Conservation (phyloP, 2,797 vertebrate genomes). For the Sebastes vulpes region DNA sequence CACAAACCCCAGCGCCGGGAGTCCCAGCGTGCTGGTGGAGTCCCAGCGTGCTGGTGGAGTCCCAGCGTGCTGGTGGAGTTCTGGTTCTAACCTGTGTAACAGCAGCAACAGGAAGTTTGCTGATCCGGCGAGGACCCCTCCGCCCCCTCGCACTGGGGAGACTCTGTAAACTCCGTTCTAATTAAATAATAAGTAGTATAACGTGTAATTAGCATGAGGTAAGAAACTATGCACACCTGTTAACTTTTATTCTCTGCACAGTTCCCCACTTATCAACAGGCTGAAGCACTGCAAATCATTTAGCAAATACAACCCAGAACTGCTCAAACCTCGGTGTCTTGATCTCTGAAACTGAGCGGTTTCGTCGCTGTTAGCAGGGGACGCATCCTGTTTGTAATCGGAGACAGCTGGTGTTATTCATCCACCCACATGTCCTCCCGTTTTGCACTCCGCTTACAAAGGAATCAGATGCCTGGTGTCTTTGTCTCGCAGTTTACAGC, state of each 20-base stretch:
- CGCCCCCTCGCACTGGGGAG: no score
- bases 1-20: no score
- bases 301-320: not conserved
- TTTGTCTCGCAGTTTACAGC: conserved; percentile 3
- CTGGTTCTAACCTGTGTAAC: no score
- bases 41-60: no score
- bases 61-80: no score
- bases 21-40: no score
- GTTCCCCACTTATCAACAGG: not conserved
- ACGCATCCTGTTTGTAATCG: conserved; percentile 57
- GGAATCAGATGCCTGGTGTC: conserved; percentile 42
- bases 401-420: conserved; percentile 74
- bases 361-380: conserved; percentile 42
- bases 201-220: not conserved
- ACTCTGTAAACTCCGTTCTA: not conserved
- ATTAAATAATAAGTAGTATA: not conserved
- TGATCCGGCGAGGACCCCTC: no score
- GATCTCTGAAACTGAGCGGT: conserved; percentile 33
- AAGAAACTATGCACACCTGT: not conserved
- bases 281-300: not conserved
- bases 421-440: conserved; percentile 61
- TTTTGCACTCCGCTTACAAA: conserved; percentile 43
- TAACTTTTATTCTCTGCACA: not conserved
- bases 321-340: not conserved
- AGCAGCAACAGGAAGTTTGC: no score